These are phyloP conservation scores for Todus mexicanus DNA, from an alignment of 2,797 vertebrate species.

Conservation along the genomic window DNA sequence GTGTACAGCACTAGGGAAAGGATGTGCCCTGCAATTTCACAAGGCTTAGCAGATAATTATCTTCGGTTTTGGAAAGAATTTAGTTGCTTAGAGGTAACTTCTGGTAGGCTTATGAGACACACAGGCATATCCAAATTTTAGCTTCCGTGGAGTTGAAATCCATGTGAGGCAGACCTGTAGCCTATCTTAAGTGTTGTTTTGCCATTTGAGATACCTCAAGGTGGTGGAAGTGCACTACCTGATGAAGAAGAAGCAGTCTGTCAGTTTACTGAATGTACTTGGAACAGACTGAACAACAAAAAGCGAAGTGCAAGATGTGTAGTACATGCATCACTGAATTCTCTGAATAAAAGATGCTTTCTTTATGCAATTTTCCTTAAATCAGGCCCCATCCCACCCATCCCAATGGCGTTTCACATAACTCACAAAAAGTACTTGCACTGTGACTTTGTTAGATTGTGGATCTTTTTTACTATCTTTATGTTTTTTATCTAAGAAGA, in stretches of 20 bases:
- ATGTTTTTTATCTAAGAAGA: neutral
- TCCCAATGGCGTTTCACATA: neutral
- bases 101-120: neutral
- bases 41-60: neutral
- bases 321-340: neutral
- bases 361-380: neutral
- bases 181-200: neutral
- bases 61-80: neutral
- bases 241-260: neutral
- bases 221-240: neutral
- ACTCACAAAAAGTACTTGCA: neutral
- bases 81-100: neutral
- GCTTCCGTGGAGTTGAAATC: neutral
- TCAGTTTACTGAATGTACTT: slow-evolving; percentile 4
- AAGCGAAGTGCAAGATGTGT: neutral
- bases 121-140: neutral
- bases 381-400: neutral
- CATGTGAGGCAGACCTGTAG: neutral
- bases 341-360: neutral
- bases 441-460: neutral
- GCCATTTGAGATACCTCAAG: neutral
- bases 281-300: neutral
- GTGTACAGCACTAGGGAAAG: neutral
- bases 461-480: neutral
- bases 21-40: neutral